phyloP scores from a whole-genome alignment of 2,113 vertebrate species.

The Neogobius melanostomus region DNA sequence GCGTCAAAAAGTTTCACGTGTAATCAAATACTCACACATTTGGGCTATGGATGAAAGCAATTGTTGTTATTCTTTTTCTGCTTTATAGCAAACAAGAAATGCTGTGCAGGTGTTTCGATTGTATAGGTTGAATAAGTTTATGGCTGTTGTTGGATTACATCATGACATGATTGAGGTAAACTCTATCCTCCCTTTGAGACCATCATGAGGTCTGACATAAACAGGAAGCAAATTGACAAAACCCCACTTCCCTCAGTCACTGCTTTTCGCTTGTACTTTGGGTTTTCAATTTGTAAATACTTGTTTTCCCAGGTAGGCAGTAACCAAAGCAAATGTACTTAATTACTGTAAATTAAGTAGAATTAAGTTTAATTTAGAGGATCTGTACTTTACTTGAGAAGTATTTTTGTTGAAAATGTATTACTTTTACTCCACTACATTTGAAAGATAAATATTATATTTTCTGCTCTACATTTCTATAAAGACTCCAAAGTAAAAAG shows the following conservation, averaged over 20 bases:
- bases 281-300: not conserved
- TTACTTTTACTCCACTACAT: too few relatives aligned
- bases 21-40: not conserved
- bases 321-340: too few relatives aligned
- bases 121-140: too few relatives aligned
- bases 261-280: not conserved
- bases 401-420: too few relatives aligned
- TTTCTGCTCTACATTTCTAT: too few relatives aligned
- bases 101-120: too few relatives aligned
- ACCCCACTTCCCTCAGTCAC: conserved; percentile 28
- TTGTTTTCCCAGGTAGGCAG: not conserved
- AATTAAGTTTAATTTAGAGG: too few relatives aligned
- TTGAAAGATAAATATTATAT: too few relatives aligned
- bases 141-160: not conserved
- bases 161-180: not conserved
- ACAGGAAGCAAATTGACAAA: conserved; percentile 41
- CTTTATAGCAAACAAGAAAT: not conserved
- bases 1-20: not conserved
- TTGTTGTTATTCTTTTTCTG: not conserved
- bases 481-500: too few relatives aligned
- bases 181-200: not conserved
- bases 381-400: too few relatives aligned
- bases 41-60: not conserved
- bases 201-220: conserved; percentile 21
- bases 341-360: too few relatives aligned